These are phyloP conservation scores for Myotis yumanensis DNA, from an alignment of 2,113 vertebrate genomes.

Conservation along the genomic window DNA sequence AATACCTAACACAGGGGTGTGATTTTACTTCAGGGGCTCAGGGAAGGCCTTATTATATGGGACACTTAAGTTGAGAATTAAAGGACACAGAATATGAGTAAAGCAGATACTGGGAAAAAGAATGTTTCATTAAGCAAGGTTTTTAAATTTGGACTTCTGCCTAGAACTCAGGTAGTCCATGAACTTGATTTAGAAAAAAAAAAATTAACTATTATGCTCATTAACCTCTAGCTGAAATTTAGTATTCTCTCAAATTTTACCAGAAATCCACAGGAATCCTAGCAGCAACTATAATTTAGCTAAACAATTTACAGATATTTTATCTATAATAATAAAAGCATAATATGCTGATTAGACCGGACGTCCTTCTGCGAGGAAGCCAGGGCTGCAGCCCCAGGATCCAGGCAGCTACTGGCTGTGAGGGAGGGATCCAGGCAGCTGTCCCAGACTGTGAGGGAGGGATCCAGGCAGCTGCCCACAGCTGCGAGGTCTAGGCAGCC, in stretches of 20 bases:
- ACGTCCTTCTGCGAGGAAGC: too few relatives aligned
- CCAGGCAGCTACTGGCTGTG: too few relatives aligned
- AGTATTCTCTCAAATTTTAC: neutral
- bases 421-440: too few relatives aligned
- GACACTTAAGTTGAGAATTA: neutral
- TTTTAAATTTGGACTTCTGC: neutral
- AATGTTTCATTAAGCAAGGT: neutral
- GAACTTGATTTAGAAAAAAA: neutral
- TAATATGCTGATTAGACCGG: too few relatives aligned
- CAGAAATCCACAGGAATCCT: neutral
- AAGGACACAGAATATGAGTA: neutral
- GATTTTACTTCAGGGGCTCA: neutral
- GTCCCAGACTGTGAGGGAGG: too few relatives aligned
- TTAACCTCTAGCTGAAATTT: neutral
- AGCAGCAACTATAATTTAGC: neutral
- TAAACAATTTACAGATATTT: neutral
- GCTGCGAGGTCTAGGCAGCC: too few relatives aligned
- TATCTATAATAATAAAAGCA: too few relatives aligned
- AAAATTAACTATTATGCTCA: neutral
- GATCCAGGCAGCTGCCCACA: too few relatives aligned
- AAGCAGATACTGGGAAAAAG: neutral
- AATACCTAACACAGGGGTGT: fast-evolving
- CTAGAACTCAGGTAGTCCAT: neutral
- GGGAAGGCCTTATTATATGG: neutral
- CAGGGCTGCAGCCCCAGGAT: too few relatives aligned